These are phyloP conservation scores for Amblyopsis hoosieri DNA, from an alignment of 2,797 vertebrate genomes.

Conservation along the genomic window DNA sequence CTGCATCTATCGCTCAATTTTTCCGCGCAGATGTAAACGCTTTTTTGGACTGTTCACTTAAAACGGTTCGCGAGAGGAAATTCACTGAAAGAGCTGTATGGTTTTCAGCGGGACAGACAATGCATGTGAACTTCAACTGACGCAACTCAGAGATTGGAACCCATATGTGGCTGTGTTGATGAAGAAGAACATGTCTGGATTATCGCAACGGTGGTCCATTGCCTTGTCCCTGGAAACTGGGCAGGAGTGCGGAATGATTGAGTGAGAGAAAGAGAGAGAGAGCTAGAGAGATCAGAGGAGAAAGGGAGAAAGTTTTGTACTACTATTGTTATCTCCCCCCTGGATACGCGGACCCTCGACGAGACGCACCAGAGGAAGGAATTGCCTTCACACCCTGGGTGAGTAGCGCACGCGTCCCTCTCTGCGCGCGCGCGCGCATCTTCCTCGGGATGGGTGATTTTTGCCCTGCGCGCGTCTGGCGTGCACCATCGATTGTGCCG, in stretches of 20 bases:
- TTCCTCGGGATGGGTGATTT: background rate
- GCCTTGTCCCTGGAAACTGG: conserved; percentile 38
- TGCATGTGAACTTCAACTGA: conserved; percentile 21
- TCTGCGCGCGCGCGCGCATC: background rate
- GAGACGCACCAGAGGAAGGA: conserved; percentile 56
- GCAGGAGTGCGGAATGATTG: conserved; percentile 46
- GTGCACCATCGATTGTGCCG: too few species aligned
- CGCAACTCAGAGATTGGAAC: conserved; percentile 6
- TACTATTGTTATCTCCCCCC: conserved; percentile 20
- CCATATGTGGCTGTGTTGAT: conserved; percentile 18
- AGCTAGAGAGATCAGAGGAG: conserved; percentile 19
- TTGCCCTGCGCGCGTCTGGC: background rate
- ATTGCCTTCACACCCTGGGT: conserved; percentile 74
- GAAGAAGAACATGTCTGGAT: conserved; percentile 72
- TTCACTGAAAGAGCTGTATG: conserved; percentile 5
- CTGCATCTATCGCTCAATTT: background rate
- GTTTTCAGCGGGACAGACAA: conserved; percentile 12
- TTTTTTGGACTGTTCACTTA: conserved; percentile 17
- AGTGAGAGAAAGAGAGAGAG: conserved; percentile 10
- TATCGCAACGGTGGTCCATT: conserved; percentile 51
- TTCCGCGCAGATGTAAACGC: too few species aligned
- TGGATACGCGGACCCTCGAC: conserved; percentile 62
- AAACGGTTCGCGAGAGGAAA: conserved; percentile 34
- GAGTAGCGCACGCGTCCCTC: conserved; percentile 43
- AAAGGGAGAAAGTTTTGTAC: conserved; percentile 42